Percentiles rank a stretch among this genome's conserved stretches.
These are phyloP conservation scores for Yponomeuta malinellus DNA, from an alignment of 2,888 invertebrate genomes.

Conservation along the genomic window DNA sequence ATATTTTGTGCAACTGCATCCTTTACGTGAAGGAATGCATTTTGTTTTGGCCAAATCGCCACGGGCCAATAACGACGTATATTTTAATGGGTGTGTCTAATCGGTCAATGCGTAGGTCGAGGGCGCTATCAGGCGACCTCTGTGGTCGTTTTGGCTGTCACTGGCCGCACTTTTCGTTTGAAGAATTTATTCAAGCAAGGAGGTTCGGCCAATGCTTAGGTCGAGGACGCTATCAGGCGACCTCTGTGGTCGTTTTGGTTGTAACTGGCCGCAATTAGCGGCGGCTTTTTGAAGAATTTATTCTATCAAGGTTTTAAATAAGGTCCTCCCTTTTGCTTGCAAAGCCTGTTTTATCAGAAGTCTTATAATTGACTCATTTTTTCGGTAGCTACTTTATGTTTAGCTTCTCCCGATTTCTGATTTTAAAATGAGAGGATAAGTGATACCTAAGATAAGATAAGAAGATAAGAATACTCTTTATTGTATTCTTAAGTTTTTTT, in stretches of 20 bases:
- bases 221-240: conserved; percentile 20
- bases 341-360: too few relatives aligned
- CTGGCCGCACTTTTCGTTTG: too few relatives aligned
- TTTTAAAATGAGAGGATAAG: too few relatives aligned
- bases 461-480: too few relatives aligned
- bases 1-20: not conserved
- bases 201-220: conserved; percentile 42
- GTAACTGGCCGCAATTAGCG: not conserved
- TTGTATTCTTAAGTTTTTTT: too few relatives aligned
- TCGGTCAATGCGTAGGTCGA: conserved; percentile 42
- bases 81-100: conserved; percentile 66
- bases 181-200: too few relatives aligned
- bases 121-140: conserved; percentile 20
- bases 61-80: conserved; percentile 35
- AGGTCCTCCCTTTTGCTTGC: too few relatives aligned
- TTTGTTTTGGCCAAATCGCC: conserved; percentile 39
- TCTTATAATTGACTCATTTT: too few relatives aligned
- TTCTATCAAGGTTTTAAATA: too few relatives aligned
- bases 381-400: too few relatives aligned
- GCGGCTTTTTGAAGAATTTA: not conserved
- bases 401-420: too few relatives aligned
- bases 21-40: conserved; percentile 66
- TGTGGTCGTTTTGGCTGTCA: not conserved
- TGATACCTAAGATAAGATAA: too few relatives aligned
- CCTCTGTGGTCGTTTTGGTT: not conserved